phyloP scores from a whole-genome alignment of 2,113 vertebrate genomes.

The Puntigrus tetrazona region DNA sequence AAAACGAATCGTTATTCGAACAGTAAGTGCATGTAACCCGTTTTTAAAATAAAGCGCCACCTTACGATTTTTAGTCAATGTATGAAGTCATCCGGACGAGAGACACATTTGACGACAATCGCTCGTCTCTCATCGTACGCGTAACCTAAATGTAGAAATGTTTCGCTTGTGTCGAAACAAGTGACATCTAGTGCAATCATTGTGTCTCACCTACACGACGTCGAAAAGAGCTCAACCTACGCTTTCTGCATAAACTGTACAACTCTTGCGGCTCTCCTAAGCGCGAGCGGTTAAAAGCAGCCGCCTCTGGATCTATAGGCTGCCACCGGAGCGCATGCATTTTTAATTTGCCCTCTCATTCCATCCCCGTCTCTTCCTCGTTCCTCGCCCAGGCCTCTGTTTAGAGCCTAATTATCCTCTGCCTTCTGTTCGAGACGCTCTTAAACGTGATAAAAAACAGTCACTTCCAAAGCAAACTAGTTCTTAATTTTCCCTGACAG shows the following conservation, averaged over 20 bases:
- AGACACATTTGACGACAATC: too few species aligned
- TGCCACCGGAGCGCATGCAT: conserved; percentile 14
- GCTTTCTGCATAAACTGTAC: background rate
- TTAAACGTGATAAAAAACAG: conserved; percentile 93
- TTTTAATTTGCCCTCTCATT: conserved; percentile 41
- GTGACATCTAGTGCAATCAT: background rate
- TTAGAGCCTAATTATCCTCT: conserved; percentile 81
- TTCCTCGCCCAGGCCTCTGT: conserved; percentile 64
- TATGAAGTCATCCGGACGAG: too few species aligned
- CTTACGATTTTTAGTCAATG: too few species aligned
- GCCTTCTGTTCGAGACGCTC: conserved; percentile 83
- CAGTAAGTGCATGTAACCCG: too few species aligned
- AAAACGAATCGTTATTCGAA: too few species aligned
- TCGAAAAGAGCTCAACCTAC: too few species aligned
- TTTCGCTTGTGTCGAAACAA: background rate
- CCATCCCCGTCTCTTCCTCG: conserved; percentile 21
- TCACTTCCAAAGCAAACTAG: conserved; percentile 90
- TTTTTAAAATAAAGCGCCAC: too few species aligned
- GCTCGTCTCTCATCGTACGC: too few species aligned
- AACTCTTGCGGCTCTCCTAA: too few species aligned
- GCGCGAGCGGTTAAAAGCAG: conserved; percentile 1
- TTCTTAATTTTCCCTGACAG: conserved; percentile 99
- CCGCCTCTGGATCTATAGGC: background rate
- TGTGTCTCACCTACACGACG: background rate
- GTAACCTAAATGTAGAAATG: background rate